A percentile compares a stretch with the other conserved stretches of the same genome.
phyloP scores from a whole-genome alignment of 2,113 vertebrate species.

The Hemiprocne comata region DNA sequence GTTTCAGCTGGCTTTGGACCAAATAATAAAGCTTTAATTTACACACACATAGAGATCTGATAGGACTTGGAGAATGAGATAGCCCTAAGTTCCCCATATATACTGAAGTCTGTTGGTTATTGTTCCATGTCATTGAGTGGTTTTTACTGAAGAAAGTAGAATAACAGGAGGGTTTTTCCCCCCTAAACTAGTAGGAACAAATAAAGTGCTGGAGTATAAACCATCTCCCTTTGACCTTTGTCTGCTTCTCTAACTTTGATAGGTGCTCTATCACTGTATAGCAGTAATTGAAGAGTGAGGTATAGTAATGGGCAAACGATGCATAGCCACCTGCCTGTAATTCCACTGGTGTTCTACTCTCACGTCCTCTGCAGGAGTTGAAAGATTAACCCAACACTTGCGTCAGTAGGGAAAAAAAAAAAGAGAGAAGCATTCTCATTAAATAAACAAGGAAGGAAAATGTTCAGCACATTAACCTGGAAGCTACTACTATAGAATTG shows the following conservation, averaged over 20 bases:
- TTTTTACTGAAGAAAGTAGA: neutral
- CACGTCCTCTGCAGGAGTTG: neutral
- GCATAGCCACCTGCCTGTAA: neutral
- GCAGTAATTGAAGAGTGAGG: neutral
- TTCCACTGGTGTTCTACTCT: neutral
- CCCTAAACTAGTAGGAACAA: neutral
- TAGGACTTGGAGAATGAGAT: neutral
- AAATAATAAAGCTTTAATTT: neutral
- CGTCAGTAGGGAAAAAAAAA: neutral
- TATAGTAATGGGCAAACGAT: neutral
- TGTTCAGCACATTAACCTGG: neutral
- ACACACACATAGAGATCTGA: neutral
- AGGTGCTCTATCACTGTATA: neutral
- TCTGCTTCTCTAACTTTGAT: neutral
- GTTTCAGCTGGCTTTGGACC: neutral
- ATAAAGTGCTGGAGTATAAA: neutral
- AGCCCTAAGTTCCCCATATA: neutral
- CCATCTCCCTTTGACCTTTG: neutral
- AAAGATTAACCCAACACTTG: conserved; percentile 17
- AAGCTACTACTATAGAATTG: neutral
- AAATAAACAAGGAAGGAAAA: conserved; percentile 25
- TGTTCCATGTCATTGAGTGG: neutral
- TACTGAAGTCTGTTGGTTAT: neutral
- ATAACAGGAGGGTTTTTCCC: neutral
- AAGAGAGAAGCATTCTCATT: neutral